These are phyloP conservation scores for Apotomis capreana DNA, from an alignment of 2,888 invertebrate species.

Conservation along the genomic window DNA sequence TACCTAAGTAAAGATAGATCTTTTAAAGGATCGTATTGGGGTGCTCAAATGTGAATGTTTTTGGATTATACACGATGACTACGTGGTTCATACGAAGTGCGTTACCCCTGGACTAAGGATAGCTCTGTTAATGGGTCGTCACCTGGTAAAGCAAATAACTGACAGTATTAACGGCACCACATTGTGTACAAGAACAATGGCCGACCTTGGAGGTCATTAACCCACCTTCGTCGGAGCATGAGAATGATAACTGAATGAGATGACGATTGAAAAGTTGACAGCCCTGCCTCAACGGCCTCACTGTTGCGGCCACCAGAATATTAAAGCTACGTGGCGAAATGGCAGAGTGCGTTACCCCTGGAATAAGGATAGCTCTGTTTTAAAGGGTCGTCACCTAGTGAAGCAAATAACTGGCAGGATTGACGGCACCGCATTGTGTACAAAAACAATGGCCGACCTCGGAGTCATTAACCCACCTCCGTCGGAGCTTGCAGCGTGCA, in stretches of 20 bases:
- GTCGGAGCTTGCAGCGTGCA: constrained; percentile 55
- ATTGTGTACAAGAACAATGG: constrained; percentile 82
- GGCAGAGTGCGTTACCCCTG: neutral
- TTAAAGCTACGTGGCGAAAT: too few species aligned
- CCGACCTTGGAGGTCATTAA: constrained; percentile 80
- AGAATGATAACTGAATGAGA: too few species aligned
- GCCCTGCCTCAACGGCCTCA: too few species aligned
- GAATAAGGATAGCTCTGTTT: constrained; percentile 47
- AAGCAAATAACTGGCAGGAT: constrained; percentile 74
- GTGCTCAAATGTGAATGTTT: too few species aligned
- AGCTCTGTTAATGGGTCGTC: constrained; percentile 65
- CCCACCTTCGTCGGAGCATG: constrained; percentile 68
- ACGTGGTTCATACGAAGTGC: neutral
- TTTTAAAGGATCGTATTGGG: too few species aligned
- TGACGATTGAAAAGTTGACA: too few species aligned
- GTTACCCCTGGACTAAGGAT: neutral
- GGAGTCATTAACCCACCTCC: constrained; percentile 81
- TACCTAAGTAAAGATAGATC: too few species aligned
- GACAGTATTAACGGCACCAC: constrained; percentile 73
- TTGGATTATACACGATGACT: too few species aligned
- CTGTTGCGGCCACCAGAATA: too few species aligned
- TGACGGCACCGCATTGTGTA: constrained; percentile 79
- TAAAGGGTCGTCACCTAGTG: constrained; percentile 74
- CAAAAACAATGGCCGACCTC: constrained; percentile 80
- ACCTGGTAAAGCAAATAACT: constrained; percentile 74